phyloP scores from a whole-genome alignment of 2,113 vertebrate species.

The Actinemys pallida region DNA sequence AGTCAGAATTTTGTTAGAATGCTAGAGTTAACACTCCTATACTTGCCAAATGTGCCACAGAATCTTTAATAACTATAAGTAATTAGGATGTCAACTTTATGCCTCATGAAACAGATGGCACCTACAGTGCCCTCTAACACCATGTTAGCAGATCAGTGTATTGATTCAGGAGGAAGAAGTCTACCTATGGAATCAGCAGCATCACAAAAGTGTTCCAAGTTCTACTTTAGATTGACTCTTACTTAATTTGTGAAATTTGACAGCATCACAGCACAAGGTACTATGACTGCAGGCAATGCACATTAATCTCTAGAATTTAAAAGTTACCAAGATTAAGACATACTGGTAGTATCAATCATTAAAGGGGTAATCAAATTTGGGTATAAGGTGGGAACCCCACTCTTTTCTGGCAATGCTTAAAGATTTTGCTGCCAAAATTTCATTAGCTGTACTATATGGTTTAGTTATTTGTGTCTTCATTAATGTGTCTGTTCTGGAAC shows the following conservation, averaged over 20 bases:
- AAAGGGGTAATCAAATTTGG: conserved; percentile 27
- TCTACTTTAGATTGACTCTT: accelerated
- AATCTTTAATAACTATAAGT: not conserved
- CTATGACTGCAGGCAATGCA: not conserved
- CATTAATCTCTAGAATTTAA: not conserved
- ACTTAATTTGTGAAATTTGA: not conserved
- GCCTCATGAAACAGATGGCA: not conserved
- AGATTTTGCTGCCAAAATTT: conserved; percentile 53
- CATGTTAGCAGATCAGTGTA: not conserved
- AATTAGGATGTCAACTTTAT: not conserved
- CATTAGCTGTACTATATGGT: conserved; percentile 19
- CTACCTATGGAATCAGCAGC: not conserved
- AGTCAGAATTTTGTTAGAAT: conserved; percentile 1
- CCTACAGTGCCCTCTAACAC: accelerated
- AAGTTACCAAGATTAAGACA: conserved; percentile 1
- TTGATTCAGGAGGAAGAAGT: accelerated
- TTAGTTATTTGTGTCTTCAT: conserved; percentile 51
- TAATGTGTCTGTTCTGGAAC: conserved; percentile 57
- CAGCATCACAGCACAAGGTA: accelerated
- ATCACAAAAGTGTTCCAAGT: accelerated
- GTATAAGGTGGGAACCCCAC: not conserved
- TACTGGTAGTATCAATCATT: not conserved
- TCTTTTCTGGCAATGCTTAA: conserved; percentile 28
- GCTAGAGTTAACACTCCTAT: conserved; percentile 4
- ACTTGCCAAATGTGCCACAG: conserved; percentile 26